Evolutionary conservation across 2,888 invertebrate genomes (phyloP).

Genomic region (Plutella xylostella): DNA sequence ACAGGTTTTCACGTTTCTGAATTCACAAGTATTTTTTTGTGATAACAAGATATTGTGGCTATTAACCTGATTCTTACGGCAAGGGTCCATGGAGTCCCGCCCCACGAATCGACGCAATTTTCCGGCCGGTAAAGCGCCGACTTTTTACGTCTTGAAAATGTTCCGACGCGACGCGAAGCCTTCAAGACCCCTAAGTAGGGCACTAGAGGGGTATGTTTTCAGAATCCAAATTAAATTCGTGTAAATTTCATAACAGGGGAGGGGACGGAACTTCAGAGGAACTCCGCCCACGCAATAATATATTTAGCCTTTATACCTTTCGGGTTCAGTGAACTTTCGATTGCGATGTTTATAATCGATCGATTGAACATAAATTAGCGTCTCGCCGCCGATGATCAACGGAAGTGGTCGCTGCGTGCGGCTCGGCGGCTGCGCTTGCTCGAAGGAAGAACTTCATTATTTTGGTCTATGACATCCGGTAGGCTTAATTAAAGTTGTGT

Average conservation of each 20-base stretch:
- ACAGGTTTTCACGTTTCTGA: background rate
- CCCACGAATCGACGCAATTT: constrained; percentile 49
- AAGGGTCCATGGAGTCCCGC: constrained; percentile 28
- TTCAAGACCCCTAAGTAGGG: constrained; percentile 38
- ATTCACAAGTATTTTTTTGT: background rate
- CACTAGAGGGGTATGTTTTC: constrained; percentile 38
- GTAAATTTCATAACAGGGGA: constrained; percentile 40
- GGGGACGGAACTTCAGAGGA: constrained; percentile 5
- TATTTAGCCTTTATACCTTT: background rate
- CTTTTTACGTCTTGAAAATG: constrained; percentile 50
- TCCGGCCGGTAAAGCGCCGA: constrained; percentile 51
- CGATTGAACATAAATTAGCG: too few relatives aligned
- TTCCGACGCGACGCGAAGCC: constrained; percentile 19
- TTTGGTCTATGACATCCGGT: too few relatives aligned
- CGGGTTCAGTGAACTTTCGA: constrained; percentile 1
- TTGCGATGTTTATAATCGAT: too few relatives aligned
- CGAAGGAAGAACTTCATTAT: too few relatives aligned
- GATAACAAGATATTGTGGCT: background rate
- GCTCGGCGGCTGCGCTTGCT: too few relatives aligned
- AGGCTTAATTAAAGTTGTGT: too few relatives aligned
- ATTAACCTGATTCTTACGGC: background rate
- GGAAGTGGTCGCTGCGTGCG: constrained; percentile 56
- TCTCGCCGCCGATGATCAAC: constrained; percentile 20
- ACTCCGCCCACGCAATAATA: too few relatives aligned
- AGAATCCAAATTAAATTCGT: constrained; percentile 23